phyloP scores from a whole-genome alignment of 2,113 vertebrate species.

The Cochlearius cochlearius region DNA sequence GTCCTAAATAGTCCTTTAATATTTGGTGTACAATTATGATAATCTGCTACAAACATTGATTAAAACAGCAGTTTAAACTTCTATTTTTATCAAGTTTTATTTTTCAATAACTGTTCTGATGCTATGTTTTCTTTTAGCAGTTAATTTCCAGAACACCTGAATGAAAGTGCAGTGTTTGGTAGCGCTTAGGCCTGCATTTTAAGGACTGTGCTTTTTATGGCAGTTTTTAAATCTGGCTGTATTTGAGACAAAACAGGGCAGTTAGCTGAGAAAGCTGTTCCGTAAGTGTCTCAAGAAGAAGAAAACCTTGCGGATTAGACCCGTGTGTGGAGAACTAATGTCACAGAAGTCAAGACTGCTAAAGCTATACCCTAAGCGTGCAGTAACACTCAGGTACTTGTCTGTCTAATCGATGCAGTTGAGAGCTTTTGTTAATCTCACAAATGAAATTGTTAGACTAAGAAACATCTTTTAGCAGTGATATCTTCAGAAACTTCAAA shows the following conservation, averaged over 20 bases:
- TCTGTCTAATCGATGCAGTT: neutral
- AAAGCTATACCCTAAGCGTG: neutral
- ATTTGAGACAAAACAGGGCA: neutral
- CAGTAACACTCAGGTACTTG: neutral
- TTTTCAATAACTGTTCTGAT: neutral
- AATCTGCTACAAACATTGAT: conserved; percentile 23
- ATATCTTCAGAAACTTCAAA: neutral
- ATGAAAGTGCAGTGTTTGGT: neutral
- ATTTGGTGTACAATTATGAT: conserved; percentile 39
- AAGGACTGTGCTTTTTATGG: neutral
- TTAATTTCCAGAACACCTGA: neutral
- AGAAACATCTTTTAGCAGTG: neutral
- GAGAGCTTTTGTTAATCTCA: neutral
- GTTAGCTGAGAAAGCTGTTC: neutral
- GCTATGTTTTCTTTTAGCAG: neutral
- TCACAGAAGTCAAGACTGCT: neutral
- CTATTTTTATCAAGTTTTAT: conserved; percentile 44
- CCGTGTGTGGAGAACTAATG: neutral
- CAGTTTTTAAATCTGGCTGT: neutral
- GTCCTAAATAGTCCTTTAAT: conserved; percentile 22
- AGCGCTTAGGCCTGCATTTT: neutral
- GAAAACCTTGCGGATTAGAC: neutral
- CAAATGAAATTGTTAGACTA: neutral
- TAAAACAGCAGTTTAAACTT: conserved; percentile 54
- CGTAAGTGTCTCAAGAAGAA: neutral